Percentiles rank a stretch among this genome's conserved stretches.
phyloP scores from a whole-genome alignment of 2,113 vertebrate genomes.

The Psettodes erumei region DNA sequence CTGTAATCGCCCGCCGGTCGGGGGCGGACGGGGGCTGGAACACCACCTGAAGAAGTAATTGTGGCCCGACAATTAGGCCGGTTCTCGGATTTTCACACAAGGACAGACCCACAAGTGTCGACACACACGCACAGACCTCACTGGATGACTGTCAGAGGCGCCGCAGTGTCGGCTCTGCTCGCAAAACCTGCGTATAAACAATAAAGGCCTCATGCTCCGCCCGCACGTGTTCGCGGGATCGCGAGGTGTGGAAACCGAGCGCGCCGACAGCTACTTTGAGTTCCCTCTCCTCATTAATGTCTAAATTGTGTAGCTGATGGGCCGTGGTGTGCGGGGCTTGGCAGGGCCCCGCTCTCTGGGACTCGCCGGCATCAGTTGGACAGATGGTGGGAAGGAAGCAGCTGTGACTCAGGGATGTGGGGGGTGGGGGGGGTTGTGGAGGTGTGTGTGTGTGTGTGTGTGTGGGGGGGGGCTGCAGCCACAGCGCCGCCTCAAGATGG shows the following conservation, averaged over 20 bases:
- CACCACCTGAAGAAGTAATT: slow-evolving; percentile 28
- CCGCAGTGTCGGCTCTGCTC: too few species aligned
- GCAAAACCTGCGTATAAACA: too few species aligned
- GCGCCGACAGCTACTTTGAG: slow-evolving; percentile 43
- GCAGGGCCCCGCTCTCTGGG: slow-evolving; percentile 60
- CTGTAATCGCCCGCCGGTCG: slow-evolving; percentile 43
- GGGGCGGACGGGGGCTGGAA: slow-evolving; percentile 8
- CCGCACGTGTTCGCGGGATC: slow-evolving; percentile 8
- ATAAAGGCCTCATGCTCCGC: too few species aligned
- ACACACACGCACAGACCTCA: too few species aligned
- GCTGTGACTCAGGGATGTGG: slow-evolving; percentile 60
- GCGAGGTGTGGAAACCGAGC: not conserved
- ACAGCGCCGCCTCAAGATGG: slow-evolving; percentile 29
- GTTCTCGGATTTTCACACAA: too few species aligned
- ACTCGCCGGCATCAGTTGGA: slow-evolving; percentile 55
- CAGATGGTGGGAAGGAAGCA: slow-evolving; percentile 72
- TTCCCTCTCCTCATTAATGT: slow-evolving; percentile 67
- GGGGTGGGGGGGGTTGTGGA: slow-evolving; percentile 15
- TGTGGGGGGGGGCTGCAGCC: not conserved
- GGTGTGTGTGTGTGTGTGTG: too few species aligned
- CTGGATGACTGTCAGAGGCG: too few species aligned
- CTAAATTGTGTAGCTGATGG: slow-evolving; percentile 69
- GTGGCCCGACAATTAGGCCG: not conserved
- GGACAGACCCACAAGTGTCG: too few species aligned
- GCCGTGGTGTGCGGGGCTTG: slow-evolving; percentile 41